Evolutionary conservation across 2,113 vertebrate species (phyloP), one percentile per base, ranked within the genome.

Genomic region (Actenoides lindsayi): DNA sequence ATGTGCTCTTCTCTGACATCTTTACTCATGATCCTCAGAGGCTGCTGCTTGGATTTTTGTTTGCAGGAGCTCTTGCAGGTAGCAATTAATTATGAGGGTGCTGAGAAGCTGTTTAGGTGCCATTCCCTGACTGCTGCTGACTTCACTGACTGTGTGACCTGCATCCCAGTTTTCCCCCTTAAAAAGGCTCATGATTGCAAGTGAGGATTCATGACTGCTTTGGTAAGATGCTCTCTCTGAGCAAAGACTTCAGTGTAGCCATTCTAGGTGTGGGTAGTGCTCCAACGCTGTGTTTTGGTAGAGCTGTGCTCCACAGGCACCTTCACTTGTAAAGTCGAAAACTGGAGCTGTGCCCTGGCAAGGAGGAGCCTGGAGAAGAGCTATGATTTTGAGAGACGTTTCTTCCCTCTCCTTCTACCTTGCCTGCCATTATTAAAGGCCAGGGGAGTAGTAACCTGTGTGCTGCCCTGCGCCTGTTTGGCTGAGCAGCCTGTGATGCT

Each of bases 391-490:
- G 46, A 64, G n/a, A 84, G 18, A 30, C 10, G 6, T 75, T 89
- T 91, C n/a, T 28, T 71, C 51, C 20, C 28, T 60, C 31, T 73
- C 18, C 31, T 69, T 71, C 44, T 82, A 15, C 31, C 24, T 89
- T 48, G 4, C 44, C 46, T 84, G 57, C 68, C 8, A 4, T 75
- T 79, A 75, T 60, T 69, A 64, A 79, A 87, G 56, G 50, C 50
- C 9, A 16, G 31, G 33, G 33, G 20, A 44, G 8, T 12, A 11
- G 19, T 9, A 59, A 69, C 39, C 56, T 39, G n/a, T 50, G 30
- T 0, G 4, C 30, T 57, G n/a, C 42, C 37, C 41, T 0, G 0
- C 0, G 10, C 37, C 50, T 1, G 1, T 70, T 90, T 37, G 75
- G 16, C 71, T 57, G 6, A 25, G 39, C 62, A 68, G 39, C 16